phyloP scores from a whole-genome alignment of 23 tunicate genomes.

The Styela clava region DNA sequence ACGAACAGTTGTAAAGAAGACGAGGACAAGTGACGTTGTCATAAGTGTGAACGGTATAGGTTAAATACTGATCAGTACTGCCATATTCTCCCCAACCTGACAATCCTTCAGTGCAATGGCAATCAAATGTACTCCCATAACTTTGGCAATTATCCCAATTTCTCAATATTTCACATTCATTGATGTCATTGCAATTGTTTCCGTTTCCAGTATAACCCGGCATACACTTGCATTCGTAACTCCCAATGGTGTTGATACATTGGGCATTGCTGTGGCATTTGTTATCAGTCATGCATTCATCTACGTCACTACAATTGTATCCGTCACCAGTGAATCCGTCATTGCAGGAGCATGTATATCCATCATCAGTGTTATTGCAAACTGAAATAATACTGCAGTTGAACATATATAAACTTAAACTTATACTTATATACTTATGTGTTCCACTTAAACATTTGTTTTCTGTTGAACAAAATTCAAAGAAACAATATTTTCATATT shows the following conservation, averaged over 20 bases:
- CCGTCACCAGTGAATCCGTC: slow-evolving; percentile 79
- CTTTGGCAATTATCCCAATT: neutral
- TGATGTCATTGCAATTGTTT: slow-evolving; percentile 12
- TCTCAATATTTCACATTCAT: slow-evolving; percentile 13
- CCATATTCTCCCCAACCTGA: neutral
- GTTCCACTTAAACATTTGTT: slow-evolving; percentile 75
- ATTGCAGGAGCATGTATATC: slow-evolving; percentile 55
- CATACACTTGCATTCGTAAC: slow-evolving; percentile 15
- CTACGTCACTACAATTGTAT: slow-evolving; percentile 46
- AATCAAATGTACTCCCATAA: neutral
- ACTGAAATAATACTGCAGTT: slow-evolving; percentile 73
- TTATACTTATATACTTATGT: no score
- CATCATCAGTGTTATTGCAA: slow-evolving; percentile 81
- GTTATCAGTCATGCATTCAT: slow-evolving; percentile 27
- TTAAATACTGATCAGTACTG: neutral
- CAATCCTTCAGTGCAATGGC: neutral
- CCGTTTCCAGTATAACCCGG: slow-evolving; percentile 18
- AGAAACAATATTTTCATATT: neutral
- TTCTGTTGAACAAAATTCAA: slow-evolving; percentile 50
- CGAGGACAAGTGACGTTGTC: neutral
- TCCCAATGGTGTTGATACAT: slow-evolving; percentile 14
- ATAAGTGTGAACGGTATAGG: neutral
- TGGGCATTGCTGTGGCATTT: slow-evolving; percentile 13
- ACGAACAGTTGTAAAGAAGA: neutral
- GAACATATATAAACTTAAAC: no score